Evolutionary conservation across 2,888 invertebrate genomes (phyloP).

Genomic region (Leptinotarsa rubiginosa): DNA sequence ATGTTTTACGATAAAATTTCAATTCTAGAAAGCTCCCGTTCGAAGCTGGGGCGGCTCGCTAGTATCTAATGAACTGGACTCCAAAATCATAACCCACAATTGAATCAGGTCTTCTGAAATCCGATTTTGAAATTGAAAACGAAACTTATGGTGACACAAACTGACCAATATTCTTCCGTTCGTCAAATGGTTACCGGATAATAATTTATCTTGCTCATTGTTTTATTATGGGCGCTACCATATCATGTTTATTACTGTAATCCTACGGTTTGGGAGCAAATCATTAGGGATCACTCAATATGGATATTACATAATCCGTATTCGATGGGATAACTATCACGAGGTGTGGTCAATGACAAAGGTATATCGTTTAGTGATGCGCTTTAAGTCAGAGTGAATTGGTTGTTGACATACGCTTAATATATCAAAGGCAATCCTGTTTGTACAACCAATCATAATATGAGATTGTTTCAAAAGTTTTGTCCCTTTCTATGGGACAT

Average conservation of each 20-base stretch:
- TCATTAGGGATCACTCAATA: conserved; percentile 3
- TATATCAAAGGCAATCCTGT: not conserved
- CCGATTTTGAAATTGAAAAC: too few species aligned
- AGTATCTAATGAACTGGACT: too few species aligned
- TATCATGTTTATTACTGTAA: not conserved
- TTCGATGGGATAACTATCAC: not conserved
- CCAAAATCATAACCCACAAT: too few species aligned
- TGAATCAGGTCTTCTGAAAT: too few species aligned
- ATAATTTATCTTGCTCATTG: not conserved
- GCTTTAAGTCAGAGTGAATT: not conserved
- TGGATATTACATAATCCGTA: not conserved
- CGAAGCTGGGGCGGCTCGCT: too few species aligned
- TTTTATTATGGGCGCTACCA: not conserved
- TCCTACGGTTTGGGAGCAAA: not conserved
- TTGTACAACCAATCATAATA: not conserved
- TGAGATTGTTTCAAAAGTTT: too few species aligned
- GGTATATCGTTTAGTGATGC: not conserved
- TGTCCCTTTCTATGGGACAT: too few species aligned
- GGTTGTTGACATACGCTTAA: not conserved
- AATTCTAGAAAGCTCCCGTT: too few species aligned
- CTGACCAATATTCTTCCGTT: too few species aligned
- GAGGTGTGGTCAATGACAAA: not conserved
- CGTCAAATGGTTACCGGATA: too few species aligned
- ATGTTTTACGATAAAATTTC: too few species aligned
- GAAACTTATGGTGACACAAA: too few species aligned